Base-by-base conservation (phyloP, 2,113 vertebrate species). In the Bubo scandiacus region DNA sequence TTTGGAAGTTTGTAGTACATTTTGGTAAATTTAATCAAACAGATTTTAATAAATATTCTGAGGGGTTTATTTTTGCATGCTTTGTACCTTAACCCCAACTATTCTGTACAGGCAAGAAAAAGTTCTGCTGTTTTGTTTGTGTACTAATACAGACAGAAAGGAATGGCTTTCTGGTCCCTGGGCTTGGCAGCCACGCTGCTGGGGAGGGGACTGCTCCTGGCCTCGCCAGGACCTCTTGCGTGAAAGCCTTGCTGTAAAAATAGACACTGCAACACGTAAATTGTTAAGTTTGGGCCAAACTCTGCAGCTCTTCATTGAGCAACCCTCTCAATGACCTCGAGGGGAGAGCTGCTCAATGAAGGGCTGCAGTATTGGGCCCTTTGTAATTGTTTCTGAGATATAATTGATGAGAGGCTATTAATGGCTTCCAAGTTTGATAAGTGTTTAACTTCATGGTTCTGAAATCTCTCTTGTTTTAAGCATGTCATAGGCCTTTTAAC, bases 361-460 rank as follows among this genome's bases (percentile, higher is more conserved):
- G 70, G 92, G 84, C 91, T 93, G 54, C 42, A 38, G 51, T 77
- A 51, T 95, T 96, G 91, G 87, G 81, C 71, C 91, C 84, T 43
- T 62, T 11, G 32, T 95, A 88, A 95, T 95, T 88, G 91, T 95
- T 96, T 77, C 89, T 0, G 32, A 77, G 93, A 47, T 58, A 52
- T 90, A 95, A 94, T 83, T 96, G 94, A 95, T 91, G 97, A 94
- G 94, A 82, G 49, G 78, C 81, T 90, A 23, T 80, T 97, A 80
- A 70, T 67, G 81, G 71, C 21, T 94, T 92, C 89, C 62, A 91
- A 88, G 62, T 95, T 91, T 92, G 91, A 12, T 30, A 88, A 91
- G 94, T 71, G 74, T 77, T 92, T 81, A 91, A 88, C 92, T 92
- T 77, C 17, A 54, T 54, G 74, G 49, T 86, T 94, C 71, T 86